A percentile compares a stretch with the other conserved stretches of the same genome.
These are phyloP conservation scores for Busseola fusca DNA, from an alignment of 2,888 invertebrate genomes.

Conservation along the genomic window DNA sequence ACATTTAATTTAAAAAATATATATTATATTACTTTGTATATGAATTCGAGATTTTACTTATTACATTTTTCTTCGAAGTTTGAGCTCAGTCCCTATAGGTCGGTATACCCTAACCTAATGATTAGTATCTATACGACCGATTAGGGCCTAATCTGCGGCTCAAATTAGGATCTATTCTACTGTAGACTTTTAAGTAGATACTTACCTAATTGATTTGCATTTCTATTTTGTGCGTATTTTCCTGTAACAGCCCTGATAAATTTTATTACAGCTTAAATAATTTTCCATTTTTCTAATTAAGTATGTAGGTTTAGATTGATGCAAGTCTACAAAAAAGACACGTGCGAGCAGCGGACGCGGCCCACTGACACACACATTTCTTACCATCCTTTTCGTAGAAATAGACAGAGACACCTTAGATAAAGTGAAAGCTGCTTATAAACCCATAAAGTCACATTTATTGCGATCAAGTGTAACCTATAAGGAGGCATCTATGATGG, in stretches of 20 bases:
- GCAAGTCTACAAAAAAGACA: slow-evolving; percentile 79
- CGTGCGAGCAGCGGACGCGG: slow-evolving; percentile 82
- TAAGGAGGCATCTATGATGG: slow-evolving; percentile 72
- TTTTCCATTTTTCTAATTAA: slow-evolving; percentile 81
- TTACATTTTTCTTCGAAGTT: neutral
- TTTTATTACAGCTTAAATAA: slow-evolving; percentile 62
- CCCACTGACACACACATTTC: slow-evolving; percentile 88
- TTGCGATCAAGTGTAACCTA: slow-evolving; percentile 76
- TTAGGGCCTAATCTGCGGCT: neutral
- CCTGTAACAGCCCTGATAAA: slow-evolving; percentile 5
- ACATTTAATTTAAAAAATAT: slow-evolving; percentile 33
- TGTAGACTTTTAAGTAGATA: neutral
- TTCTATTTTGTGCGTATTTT: slow-evolving; percentile 6
- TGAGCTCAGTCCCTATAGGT: neutral
- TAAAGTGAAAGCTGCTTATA: slow-evolving; percentile 87
- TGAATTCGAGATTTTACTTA: slow-evolving; percentile 20
- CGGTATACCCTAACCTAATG: neutral
- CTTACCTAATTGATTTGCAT: neutral
- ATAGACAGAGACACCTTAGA: slow-evolving; percentile 84
- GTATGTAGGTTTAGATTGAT: slow-evolving; percentile 79
- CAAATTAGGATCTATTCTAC: neutral
- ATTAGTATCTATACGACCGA: neutral
- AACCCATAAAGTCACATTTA: slow-evolving; percentile 85
- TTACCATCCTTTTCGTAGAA: slow-evolving; percentile 88
- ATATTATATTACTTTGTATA: slow-evolving; percentile 24